Conservation (phyloP, 2,113 vertebrate species). For the Dinomys branickii region DNA sequence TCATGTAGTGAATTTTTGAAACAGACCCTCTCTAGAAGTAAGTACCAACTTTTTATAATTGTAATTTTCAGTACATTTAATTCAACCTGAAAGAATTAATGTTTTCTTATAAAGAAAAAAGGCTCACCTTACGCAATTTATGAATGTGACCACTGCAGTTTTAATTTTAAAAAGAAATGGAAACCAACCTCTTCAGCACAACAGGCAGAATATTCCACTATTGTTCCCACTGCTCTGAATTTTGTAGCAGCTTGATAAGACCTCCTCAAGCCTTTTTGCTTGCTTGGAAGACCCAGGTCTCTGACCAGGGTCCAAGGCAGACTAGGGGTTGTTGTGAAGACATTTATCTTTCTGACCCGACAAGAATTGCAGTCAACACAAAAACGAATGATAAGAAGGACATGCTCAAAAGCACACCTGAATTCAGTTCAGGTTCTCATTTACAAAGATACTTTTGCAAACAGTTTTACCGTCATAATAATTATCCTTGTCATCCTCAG, state of each 20-base stretch:
- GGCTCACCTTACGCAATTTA: background rate
- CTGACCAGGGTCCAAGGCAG: background rate
- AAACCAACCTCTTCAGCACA: background rate
- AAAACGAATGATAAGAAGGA: background rate
- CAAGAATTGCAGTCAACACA: background rate
- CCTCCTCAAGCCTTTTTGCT: background rate
- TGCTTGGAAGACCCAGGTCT: background rate
- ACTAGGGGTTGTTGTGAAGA: background rate
- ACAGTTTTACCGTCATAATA: background rate
- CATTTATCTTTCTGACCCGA: background rate
- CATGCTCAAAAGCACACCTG: background rate
- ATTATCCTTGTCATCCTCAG: background rate
- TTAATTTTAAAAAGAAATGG: conserved; percentile 15
- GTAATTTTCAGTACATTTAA: conserved; percentile 17
- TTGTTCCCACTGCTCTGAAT: background rate
- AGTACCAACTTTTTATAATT: background rate
- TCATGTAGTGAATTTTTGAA: conserved; percentile 33
- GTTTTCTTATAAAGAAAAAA: conserved; percentile 44
- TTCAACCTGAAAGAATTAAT: background rate
- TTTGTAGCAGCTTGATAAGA: background rate
- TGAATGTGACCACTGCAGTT: background rate
- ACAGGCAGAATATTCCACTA: background rate
- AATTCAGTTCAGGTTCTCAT: background rate
- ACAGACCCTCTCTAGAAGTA: background rate
- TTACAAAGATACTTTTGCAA: background rate